Evolutionary conservation across 2,113 vertebrate species (phyloP), one percentile per base, ranked within the genome.

Genomic region (Sebastes fasciatus): DNA sequence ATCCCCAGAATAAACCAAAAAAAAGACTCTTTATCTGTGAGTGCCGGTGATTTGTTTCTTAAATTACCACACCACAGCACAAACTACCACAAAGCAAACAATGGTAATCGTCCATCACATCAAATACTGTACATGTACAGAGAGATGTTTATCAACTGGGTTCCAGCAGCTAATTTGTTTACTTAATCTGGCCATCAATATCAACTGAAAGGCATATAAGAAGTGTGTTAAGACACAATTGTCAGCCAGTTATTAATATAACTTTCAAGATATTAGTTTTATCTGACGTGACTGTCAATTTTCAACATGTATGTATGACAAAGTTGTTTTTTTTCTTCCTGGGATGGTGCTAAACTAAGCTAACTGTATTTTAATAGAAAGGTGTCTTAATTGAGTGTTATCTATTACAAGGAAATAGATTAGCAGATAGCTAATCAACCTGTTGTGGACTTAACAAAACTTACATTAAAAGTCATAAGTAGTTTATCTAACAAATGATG

Each of bases 391-490:
- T 60, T 64, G 42, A 71, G 19, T 34, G 48, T 65, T 0, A 58
- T 58, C 68, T 55, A 10, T 26, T 17, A 16, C 12, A 45, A 16
- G 4, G n/a, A 21, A 26, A 11, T 21, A 7, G 46, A 73, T 68
- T n/a, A 68, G 40, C 1, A 21, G 26, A 4, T 3, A 57, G 23
- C 49, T 48, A 1, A 58, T 84, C 67, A 73, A 88, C 81, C 78
- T 86, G 78, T 84, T 77, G 84, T 68, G 26, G 13, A 48, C 40
- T 62, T 60, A 0, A 83, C 51, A 26, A 14, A 64, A 63, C 46
- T 64, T 26, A 60, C 63, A 73, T 5, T 9, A 2, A 3, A 63
- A 13, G 4, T 61, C 48, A n/a, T 2, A 2, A 19, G 13, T 13
- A 34, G 6, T 1, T 11, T 12, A 5, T 46, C n/a, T 76, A 8